Evolutionary conservation across 2,888 invertebrate genomes (phyloP).

Genomic region (Belgica antarctica): DNA sequence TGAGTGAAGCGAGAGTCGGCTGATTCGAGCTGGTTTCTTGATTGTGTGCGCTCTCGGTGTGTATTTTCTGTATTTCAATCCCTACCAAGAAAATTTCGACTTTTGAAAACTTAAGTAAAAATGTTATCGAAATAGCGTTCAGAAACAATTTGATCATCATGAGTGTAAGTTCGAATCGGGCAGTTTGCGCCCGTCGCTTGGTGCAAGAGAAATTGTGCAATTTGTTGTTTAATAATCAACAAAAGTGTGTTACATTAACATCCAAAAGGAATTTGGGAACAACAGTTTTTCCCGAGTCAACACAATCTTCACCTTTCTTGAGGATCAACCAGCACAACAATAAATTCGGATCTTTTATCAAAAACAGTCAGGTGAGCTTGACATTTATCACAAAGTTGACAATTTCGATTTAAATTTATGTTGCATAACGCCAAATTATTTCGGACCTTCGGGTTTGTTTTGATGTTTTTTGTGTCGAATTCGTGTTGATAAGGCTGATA

Average conservation of each 20-base stretch:
- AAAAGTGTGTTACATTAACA: conserved; percentile 56
- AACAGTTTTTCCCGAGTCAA: conserved; percentile 28
- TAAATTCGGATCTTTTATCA: conserved; percentile 43
- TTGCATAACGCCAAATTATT: conserved; percentile 12
- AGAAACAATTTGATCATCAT: conserved; percentile 78
- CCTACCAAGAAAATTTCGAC: conserved; percentile 26
- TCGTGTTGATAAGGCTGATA: background rate
- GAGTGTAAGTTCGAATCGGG: conserved; percentile 78
- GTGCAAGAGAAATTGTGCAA: conserved; percentile 76
- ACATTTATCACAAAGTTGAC: conserved; percentile 20
- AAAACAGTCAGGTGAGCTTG: conserved; percentile 41
- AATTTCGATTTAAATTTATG: background rate
- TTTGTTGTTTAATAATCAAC: conserved; percentile 66
- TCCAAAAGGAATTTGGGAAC: conserved; percentile 40
- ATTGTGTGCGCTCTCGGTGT: background rate
- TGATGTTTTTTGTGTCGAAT: background rate
- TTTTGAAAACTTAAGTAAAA: conserved; percentile 47
- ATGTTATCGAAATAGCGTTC: conserved; percentile 52
- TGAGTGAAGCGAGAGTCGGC: no score
- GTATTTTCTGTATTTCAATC: conserved; percentile 3
- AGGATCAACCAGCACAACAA: conserved; percentile 36
- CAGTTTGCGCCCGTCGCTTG: conserved; percentile 73
- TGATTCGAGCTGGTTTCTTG: no score
- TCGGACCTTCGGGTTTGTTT: background rate
- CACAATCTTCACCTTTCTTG: conserved; percentile 27